phyloP scores from a whole-genome alignment of 2,113 vertebrate genomes.

The Nipponia nippon region DNA sequence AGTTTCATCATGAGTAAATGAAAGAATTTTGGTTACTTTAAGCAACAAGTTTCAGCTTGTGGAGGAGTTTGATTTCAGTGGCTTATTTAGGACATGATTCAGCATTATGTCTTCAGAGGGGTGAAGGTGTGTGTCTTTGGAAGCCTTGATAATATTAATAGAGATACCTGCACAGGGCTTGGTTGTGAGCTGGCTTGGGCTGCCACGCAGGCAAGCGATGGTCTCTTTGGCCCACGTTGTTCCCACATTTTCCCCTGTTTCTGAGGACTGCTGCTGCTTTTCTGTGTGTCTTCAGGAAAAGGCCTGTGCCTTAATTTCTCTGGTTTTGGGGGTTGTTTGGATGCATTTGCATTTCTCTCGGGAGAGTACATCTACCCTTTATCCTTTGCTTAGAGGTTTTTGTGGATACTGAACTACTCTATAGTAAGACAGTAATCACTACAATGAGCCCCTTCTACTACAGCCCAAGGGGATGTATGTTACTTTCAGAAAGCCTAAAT shows the following conservation, averaged over 20 bases:
- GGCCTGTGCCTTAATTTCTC: not conserved
- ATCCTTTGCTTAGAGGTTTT: not conserved
- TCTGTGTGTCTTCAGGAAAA: not conserved
- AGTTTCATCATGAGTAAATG: not conserved
- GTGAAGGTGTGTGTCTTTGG: not conserved
- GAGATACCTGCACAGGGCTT: not conserved
- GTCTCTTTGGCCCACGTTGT: not conserved
- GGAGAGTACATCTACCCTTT: not conserved
- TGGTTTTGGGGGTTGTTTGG: not conserved
- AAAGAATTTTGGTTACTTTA: not conserved
- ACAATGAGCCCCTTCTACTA: not conserved
- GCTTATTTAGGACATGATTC: not conserved
- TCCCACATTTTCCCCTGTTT: rapidly evolving
- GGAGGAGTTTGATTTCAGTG: not conserved
- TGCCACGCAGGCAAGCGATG: not conserved
- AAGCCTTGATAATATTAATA: not conserved
- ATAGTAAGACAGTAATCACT: not conserved
- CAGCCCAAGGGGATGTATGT: not conserved
- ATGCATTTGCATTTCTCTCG: not conserved
- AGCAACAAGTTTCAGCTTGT: not conserved
- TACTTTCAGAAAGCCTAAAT: not conserved
- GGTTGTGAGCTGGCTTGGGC: not conserved
- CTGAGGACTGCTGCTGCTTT: not conserved
- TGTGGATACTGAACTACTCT: not conserved
- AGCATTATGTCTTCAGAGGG: rapidly evolving